Conservation (phyloP, 2,888 invertebrate species). For the Zaprionus bogoriensis region DNA sequence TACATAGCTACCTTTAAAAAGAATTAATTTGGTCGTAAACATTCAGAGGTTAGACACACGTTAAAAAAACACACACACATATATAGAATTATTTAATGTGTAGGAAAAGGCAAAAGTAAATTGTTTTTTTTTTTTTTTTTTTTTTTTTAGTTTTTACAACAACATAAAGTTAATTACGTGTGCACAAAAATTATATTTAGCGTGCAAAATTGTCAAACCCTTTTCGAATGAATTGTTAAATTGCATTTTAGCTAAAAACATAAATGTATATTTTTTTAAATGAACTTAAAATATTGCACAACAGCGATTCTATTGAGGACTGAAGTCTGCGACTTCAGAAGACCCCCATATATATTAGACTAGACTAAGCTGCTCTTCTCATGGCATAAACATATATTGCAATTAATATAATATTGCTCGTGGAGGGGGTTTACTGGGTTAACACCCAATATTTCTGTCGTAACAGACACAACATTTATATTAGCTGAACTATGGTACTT, state of each 20-base stretch:
- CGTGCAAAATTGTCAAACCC: constrained; percentile 36
- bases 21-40: constrained; percentile 34
- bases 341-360: no score
- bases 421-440: no score
- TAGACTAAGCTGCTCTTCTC: no score
- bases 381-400: no score
- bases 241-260: constrained; percentile 11
- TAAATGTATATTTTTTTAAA: constrained; percentile 3
- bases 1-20: constrained; percentile 37
- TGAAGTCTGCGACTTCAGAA: no score
- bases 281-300: neutral
- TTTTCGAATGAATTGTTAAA: neutral
- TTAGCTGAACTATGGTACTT: neutral
- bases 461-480: constrained; percentile 9
- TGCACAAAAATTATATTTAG: constrained; percentile 34
- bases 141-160: constrained; percentile 11
- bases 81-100: neutral
- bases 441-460: neutral
- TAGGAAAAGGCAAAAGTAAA: constrained; percentile 2
- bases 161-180: constrained; percentile 28
- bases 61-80: constrained; percentile 16
- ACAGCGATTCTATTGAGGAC: no score
- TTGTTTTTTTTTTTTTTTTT: constrained; percentile 6
- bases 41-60: constrained; percentile 50
- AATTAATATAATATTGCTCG: no score